Base-by-base conservation (phyloP, 1,140 invertebrate genomes). In the Nephotettix cincticeps region DNA sequence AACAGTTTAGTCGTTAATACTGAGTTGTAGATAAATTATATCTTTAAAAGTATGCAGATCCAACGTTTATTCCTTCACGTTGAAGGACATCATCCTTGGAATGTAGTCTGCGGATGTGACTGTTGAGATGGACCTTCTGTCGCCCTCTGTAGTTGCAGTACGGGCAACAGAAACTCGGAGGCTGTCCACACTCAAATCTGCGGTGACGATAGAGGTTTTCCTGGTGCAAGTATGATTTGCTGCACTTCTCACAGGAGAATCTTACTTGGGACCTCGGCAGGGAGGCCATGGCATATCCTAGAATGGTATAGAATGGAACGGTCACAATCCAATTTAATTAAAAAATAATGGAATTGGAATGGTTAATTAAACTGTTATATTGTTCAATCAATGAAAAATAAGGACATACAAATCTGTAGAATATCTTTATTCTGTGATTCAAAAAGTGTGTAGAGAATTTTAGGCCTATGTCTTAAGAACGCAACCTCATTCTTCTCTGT, bases 181-280 rank as follows among this genome's bases (percentile, higher is more conserved):
- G 80, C 58, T 83, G 79, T 19, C 84, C 83, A 69, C 84, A 86
- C 73, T 85, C 84, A 61, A 85, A 82, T 36, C 81, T 84, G 72
- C 84, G 75, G 76, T 87, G 86, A 2, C 81, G 79, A 68, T 79
- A 81, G 73, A 86, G 80, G 74, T 84, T 85, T 28, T 83, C 79
- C 17, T 83, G 76, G 76, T 84, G 82, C 0, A 80, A 80, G 72
- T 86, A 87, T 1, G 77, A 77, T 75, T 86, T 85, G 64, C 80
- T 78, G 74, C 83, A 85, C 25, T 84, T 84, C 72, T 83, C 69
- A 58, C 74, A 75, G 3, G 64, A 17, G 68, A 19, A 61, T 79
- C 25, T 17, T 25, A 27, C n/a, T 29, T 36, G 32, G n/a, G n/a
- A n/a, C n/a, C n/a, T n/a, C 32, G 32, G 32, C 4, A 6, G 32